Base-by-base conservation (phyloP, 2,888 invertebrate genomes). In the Orthosia cruda region DNA sequence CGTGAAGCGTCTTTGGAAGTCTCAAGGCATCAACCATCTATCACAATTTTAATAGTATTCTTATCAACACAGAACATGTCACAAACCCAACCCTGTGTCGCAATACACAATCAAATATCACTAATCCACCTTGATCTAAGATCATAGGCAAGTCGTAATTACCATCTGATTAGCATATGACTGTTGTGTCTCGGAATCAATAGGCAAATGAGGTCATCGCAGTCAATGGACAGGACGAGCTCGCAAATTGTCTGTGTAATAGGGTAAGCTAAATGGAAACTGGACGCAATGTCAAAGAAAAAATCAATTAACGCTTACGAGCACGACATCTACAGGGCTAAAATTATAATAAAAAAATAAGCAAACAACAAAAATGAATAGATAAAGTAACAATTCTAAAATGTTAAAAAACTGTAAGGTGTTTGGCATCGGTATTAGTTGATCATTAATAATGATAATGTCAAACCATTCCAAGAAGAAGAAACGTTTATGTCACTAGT, bases 221-320 rank as follows among this genome's bases (percentile, higher is more conserved):
- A 80, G 55, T 77, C 77, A 77, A 75, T 74, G 74, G 57, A 64
- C 64, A 65, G 80, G 77, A 75, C 77, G 66, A 77, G 74, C 72
- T 84, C 75, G 81, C 87, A 87, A 85, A 87, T 76, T 66, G 71
- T 59, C 23, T 67, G 71, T 74, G 72, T 85, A 84, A 78, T 76
- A 71, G 59, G 76, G 75, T 74, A 66, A 81, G 79, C 86, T 87
- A 85, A 88, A 87, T 89, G 84, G 84, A 86, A 86, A 84, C 77
- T 86, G 70, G 78, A 89, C 85, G 84, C 87, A 90, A 90, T 92
- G 89, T 89, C 88, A 89, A n/a, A n/a, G n/a, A n/a, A n/a, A n/a
- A n/a, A n/a, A n/a, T n/a, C n/a, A n/a, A n/a, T n/a, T n/a, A 54
- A 20, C 7, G 20, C 11, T 54, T 20, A 18, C 0, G n/a, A 52